Evolutionary conservation across 2,113 vertebrate genomes (phyloP), one percentile per base, ranked within the genome.

Genomic region (Platysteira castanea): DNA sequence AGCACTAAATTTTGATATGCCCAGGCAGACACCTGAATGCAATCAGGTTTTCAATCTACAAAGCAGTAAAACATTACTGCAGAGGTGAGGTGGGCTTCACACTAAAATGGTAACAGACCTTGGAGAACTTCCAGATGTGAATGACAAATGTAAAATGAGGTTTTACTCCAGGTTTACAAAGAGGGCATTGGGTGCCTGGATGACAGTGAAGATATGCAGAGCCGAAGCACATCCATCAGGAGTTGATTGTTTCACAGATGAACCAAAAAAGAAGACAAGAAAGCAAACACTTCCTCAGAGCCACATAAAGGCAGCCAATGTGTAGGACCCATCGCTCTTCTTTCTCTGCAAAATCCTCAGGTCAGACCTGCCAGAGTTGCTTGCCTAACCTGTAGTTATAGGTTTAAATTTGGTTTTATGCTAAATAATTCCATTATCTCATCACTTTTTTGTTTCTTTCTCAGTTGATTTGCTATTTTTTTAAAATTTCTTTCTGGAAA

Each of bases 161-260:
- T 60, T 90, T 93, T 60, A 56, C 37, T 84, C 44, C 0, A 1
- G 6, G 12, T 89, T 93, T 83, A 50, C 52, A 33, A 54, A 68
- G 27, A 90, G 10, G 26, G 17, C 10, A 12, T 26, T 63, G 65
- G 46, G 6, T 0, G 0, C 27, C 35, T 67, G 21, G n/a, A 44
- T 90, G 83, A 60, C 41, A 77, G 26, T 19, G 46, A 92, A 41
- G 44, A 10, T 37, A 4, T 39, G 44, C 75, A 76, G 75, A 90
- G 63, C 57, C 68, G 76, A 64, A 83, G 17, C 39, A 60, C 15
- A 69, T 24, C 22, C 1, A 1, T 52, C 57, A 37, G 70, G 19
- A 79, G 50, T 2, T 76, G 17, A 14, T 37, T 76, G 22, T 67
- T 76, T 49, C 59, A 82, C 11, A 71, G 18, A 42, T 18, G 18